phyloP scores from a whole-genome alignment of 2,797 vertebrate species.

The Peromyscus melanophrys region DNA sequence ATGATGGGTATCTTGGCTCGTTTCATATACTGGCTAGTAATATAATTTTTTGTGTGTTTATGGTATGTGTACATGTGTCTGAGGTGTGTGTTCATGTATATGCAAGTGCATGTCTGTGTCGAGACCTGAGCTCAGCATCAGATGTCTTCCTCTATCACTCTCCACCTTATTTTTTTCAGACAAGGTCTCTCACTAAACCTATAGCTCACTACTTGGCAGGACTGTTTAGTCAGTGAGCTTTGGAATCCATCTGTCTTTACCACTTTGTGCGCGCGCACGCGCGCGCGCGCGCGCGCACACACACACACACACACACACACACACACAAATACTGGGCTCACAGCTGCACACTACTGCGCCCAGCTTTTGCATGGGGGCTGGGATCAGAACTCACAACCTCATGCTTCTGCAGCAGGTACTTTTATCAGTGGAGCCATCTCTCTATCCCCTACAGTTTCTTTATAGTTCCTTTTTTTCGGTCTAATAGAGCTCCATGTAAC shows the following conservation, averaged over 20 bases:
- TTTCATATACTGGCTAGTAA: background rate
- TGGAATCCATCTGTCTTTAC: background rate
- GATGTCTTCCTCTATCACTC: background rate
- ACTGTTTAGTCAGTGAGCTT: background rate
- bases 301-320: background rate
- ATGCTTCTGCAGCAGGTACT: background rate
- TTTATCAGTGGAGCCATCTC: background rate
- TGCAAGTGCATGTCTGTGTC: background rate
- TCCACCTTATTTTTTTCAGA: background rate
- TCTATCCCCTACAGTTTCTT: background rate
- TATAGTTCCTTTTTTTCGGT: constrained; percentile 13
- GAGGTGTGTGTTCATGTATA: background rate
- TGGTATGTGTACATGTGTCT: background rate
- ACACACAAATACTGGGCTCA: background rate
- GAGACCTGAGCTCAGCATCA: background rate
- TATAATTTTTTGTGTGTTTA: background rate
- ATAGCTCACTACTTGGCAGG: background rate
- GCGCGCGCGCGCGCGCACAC: background rate
- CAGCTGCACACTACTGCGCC: background rate
- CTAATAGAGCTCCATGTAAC: constrained; percentile 38
- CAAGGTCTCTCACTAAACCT: background rate
- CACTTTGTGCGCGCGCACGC: background rate
- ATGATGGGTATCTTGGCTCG: background rate
- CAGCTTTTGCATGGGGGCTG: background rate
- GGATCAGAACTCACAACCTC: background rate